Percentiles rank a stretch among this genome's conserved stretches.
phyloP scores from a whole-genome alignment of 1,140 invertebrate genomes.

The Lordiphosa collinella region DNA sequence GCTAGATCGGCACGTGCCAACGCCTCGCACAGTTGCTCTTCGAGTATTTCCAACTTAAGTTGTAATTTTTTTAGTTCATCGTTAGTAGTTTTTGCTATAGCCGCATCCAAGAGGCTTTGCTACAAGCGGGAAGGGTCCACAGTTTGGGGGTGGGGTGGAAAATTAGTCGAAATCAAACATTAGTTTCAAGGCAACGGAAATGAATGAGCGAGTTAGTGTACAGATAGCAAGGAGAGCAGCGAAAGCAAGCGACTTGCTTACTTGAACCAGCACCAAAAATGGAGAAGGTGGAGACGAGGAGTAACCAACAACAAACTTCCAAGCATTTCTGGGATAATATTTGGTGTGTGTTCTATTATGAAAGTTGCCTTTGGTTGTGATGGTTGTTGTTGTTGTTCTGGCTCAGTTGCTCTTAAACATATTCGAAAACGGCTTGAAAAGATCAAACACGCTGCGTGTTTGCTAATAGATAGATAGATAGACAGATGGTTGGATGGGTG shows the following conservation, averaged over 20 bases:
- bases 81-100: constrained; percentile 79
- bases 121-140: constrained; percentile 46
- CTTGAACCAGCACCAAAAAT: constrained; percentile 41
- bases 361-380: constrained; percentile 1
- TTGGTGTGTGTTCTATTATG: neutral
- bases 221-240: constrained; percentile 8
- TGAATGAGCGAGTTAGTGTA: constrained; percentile 47
- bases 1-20: constrained; percentile 60
- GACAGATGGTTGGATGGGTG: constrained; percentile 24
- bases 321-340: constrained; percentile 26
- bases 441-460: constrained; percentile 66
- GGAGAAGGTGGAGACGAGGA: neutral
- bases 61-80: constrained; percentile 79
- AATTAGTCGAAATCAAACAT: constrained; percentile 60
- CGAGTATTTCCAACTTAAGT: constrained; percentile 78
- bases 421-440: constrained; percentile 65
- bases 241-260: constrained; percentile 52
- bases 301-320: constrained; percentile 34
- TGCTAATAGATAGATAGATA: constrained; percentile 40
- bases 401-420: constrained; percentile 65
- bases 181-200: constrained; percentile 33
- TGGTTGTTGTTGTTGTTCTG: constrained; percentile 10
- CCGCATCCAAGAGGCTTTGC: constrained; percentile 77
- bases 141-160: constrained; percentile 25
- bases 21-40: constrained; percentile 69